Evolutionary conservation across 1,140 invertebrate species (phyloP).

Genomic region (Zaprionus ornatus): DNA sequence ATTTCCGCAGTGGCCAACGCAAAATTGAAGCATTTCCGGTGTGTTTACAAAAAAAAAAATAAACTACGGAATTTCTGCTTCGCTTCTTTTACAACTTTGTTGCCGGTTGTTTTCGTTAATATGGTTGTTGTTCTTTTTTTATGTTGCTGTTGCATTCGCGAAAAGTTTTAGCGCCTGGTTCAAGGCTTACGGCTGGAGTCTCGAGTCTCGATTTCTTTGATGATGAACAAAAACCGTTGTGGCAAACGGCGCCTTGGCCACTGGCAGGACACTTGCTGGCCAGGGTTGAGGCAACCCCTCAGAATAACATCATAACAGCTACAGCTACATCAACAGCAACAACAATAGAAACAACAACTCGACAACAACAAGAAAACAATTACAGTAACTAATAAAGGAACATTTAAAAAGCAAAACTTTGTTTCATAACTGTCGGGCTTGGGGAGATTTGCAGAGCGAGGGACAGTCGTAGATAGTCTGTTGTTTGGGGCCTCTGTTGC

Average conservation of each 20-base stretch:
- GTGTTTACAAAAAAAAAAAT: slow-evolving; percentile 59
- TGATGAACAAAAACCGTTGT: slow-evolving; percentile 47
- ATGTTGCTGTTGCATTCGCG: slow-evolving; percentile 62
- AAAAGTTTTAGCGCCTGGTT: slow-evolving; percentile 58
- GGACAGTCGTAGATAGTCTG: not conserved
- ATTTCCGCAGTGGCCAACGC: slow-evolving; percentile 64
- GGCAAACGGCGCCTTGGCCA: slow-evolving; percentile 30
- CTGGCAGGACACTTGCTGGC: slow-evolving; percentile 41
- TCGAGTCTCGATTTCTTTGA: slow-evolving; percentile 77
- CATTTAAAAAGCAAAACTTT: slow-evolving; percentile 82
- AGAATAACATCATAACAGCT: slow-evolving; percentile 17
- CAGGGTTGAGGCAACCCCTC: slow-evolving; percentile 2
- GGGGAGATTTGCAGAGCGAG: slow-evolving; percentile 7
- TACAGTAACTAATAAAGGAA: slow-evolving; percentile 81
- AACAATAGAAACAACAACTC: slow-evolving; percentile 49
- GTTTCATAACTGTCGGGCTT: slow-evolving; percentile 37
- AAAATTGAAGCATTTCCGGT: slow-evolving; percentile 78
- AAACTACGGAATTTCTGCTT: slow-evolving; percentile 45
- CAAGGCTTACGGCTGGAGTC: slow-evolving; percentile 55
- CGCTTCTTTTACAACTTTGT: slow-evolving; percentile 40
- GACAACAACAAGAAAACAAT: slow-evolving; percentile 70
- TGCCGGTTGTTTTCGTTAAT: slow-evolving; percentile 42
- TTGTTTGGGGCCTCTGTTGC: slow-evolving; percentile 15
- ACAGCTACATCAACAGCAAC: slow-evolving; percentile 39
- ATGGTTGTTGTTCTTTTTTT: slow-evolving; percentile 46